Percentiles rank a stretch among this genome's conserved stretches.
Conservation (phyloP, 2,113 vertebrate genomes). For the Apteryx mantelli region DNA sequence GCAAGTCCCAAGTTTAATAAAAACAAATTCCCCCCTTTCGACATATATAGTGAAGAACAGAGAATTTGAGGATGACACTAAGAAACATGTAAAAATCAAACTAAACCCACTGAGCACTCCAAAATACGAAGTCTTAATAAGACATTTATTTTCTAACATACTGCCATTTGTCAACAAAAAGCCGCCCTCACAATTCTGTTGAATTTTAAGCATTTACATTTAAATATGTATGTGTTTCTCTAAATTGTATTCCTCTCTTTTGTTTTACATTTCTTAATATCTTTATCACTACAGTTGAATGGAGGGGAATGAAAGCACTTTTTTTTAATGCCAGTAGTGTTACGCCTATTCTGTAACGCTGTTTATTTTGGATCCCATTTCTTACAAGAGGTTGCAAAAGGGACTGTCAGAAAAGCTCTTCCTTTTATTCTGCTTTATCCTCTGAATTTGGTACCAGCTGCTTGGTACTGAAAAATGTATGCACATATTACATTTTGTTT, state of each 20-base stretch:
- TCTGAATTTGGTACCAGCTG: neutral
- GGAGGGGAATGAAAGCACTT: neutral
- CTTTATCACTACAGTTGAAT: neutral
- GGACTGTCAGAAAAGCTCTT: neutral
- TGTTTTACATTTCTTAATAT: neutral
- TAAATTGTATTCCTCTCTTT: neutral
- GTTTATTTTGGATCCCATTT: neutral
- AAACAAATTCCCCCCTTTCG: neutral
- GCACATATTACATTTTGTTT: neutral
- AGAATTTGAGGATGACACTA: neutral
- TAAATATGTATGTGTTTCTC: neutral
- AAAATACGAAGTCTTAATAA: neutral
- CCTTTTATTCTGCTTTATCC: neutral
- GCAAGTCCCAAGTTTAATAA: neutral
- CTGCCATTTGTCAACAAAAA: neutral
- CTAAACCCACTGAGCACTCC: neutral
- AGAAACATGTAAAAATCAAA: neutral
- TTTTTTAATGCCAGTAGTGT: neutral
- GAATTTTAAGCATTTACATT: neutral
- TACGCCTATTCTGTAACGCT: neutral
- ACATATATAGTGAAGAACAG: neutral
- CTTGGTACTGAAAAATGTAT: neutral
- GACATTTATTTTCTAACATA: neutral
- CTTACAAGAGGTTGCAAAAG: neutral
- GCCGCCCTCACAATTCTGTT: neutral